Percentiles rank a stretch among this genome's conserved stretches.
phyloP scores from a whole-genome alignment of 2,797 vertebrate genomes.

The Carcharodon carcharias region DNA sequence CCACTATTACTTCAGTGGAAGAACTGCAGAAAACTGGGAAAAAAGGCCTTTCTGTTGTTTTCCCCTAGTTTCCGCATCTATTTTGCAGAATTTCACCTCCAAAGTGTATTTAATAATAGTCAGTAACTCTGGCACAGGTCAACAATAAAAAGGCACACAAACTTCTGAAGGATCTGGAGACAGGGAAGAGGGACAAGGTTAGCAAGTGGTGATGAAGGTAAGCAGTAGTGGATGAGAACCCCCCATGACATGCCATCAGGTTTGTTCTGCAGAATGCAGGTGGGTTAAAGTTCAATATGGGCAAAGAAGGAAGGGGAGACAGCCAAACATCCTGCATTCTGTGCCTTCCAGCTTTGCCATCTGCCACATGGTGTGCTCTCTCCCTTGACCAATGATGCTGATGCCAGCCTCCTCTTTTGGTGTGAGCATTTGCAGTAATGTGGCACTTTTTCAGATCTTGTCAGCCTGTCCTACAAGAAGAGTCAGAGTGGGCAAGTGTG shows the following conservation, averaged over 20 bases:
- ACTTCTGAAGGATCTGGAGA: background rate
- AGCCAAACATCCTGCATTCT: background rate
- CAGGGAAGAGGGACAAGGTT: background rate
- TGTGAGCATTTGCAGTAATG: background rate
- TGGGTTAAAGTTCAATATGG: background rate
- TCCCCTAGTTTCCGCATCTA: background rate
- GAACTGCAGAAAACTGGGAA: background rate
- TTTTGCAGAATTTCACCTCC: background rate
- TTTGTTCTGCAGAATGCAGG: background rate
- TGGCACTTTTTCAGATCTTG: background rate
- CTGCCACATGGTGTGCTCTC: background rate
- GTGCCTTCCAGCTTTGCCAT: background rate
- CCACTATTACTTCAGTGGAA: background rate
- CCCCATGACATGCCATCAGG: background rate
- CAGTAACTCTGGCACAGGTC: background rate
- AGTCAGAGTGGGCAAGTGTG: background rate
- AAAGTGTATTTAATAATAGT: background rate
- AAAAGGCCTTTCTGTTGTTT: background rate
- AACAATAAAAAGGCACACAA: background rate
- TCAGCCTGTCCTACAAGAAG: background rate
- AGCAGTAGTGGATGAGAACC: background rate
- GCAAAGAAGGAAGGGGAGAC: background rate
- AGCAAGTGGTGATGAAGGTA: background rate
- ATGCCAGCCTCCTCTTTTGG: background rate
- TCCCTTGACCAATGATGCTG: background rate